A percentile compares a stretch with the other conserved stretches of the same genome.
Conservation (phyloP, 1,140 invertebrate genomes). For the Anagrus nilaparvatae region DNA sequence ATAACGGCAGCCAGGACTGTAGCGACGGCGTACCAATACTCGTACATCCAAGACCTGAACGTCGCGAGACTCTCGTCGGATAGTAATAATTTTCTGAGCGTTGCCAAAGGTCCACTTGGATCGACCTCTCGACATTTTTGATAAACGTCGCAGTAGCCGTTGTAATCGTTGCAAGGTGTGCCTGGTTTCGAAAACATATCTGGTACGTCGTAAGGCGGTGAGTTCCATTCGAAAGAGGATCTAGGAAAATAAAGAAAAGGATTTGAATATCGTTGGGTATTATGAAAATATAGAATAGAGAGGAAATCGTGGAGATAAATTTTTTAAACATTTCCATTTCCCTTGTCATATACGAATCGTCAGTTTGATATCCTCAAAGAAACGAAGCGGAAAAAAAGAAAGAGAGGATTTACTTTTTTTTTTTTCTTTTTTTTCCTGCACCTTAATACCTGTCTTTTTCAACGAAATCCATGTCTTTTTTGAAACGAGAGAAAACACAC, state of each 20-base stretch:
- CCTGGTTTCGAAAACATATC: constrained; percentile 90
- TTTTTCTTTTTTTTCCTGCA: too few species aligned
- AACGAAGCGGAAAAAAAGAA: too few species aligned
- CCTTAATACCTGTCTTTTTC: too few species aligned
- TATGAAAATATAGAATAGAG: too few species aligned
- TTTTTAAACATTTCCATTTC: too few species aligned
- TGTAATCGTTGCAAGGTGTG: constrained; percentile 95
- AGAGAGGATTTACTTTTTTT: too few species aligned
- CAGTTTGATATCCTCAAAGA: too few species aligned
- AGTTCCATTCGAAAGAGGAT: constrained; percentile 86
- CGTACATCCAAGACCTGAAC: constrained; percentile 72
- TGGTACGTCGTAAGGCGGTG: constrained; percentile 77
- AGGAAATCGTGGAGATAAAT: too few species aligned
- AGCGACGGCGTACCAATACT: constrained; percentile 77
- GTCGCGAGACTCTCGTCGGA: constrained; percentile 82
- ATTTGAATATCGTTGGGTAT: too few species aligned
- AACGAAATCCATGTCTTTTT: too few species aligned
- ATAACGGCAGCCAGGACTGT: constrained; percentile 64
- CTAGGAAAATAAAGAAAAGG: constrained; percentile 51
- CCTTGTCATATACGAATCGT: too few species aligned
- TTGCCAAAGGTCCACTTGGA: constrained; percentile 88
- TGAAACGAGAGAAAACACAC: too few species aligned
- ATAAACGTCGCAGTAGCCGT: constrained; percentile 98
- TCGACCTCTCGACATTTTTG: constrained; percentile 93
- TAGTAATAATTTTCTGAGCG: constrained; percentile 72